phyloP scores from a whole-genome alignment of 2,797 vertebrate species.

The Platyrinchus mystaceus region DNA sequence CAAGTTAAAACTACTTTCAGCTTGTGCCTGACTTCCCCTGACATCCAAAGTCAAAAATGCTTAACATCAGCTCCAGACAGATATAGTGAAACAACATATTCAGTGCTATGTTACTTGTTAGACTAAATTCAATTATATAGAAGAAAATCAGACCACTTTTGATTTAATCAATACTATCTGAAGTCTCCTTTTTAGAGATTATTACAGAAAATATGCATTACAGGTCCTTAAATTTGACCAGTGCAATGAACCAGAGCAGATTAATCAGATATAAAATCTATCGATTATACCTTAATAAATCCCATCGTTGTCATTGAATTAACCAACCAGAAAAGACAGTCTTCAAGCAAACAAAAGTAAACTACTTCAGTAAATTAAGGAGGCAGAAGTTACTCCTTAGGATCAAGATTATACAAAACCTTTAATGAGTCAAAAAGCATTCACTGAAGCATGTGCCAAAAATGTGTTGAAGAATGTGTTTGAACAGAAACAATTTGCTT shows the following conservation, averaged over 20 bases:
- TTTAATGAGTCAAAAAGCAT: not conserved
- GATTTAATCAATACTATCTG: slow-evolving; percentile 20
- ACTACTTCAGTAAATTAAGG: not conserved
- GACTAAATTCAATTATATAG: not conserved
- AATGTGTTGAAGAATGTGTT: not conserved
- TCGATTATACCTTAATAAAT: slow-evolving; percentile 27
- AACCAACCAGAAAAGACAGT: not conserved
- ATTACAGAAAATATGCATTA: slow-evolving; percentile 22
- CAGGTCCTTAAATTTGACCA: slow-evolving; percentile 25
- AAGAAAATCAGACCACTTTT: not conserved
- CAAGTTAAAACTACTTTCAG: not conserved
- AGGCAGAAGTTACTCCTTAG: not conserved
- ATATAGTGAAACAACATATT: not conserved
- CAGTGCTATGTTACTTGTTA: not conserved
- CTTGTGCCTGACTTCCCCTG: not conserved
- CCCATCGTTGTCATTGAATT: not conserved
- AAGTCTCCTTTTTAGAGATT: not conserved
- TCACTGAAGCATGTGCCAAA: not conserved
- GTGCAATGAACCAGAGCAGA: not conserved
- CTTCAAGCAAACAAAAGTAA: slow-evolving; percentile 4
- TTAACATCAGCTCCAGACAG: not conserved
- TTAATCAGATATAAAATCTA: slow-evolving; percentile 29
- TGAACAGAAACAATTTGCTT: not conserved
- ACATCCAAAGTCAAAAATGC: not conserved
- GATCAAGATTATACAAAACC: not conserved